Evolutionary conservation across 2,113 vertebrate genomes (phyloP).

Genomic region (Perccottus glenii): DNA sequence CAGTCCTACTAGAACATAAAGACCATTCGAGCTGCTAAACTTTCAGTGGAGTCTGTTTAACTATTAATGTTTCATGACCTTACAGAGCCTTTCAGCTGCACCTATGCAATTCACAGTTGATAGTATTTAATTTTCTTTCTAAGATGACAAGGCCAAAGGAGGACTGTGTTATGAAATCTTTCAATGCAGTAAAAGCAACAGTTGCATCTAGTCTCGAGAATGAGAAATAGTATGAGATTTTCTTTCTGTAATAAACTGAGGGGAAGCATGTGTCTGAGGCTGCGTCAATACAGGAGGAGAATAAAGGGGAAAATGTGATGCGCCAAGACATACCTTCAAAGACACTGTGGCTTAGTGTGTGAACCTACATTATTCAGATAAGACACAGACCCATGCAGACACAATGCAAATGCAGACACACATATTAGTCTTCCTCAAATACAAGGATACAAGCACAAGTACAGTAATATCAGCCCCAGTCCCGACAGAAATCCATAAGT

Average conservation of each 20-base stretch:
- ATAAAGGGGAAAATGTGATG: slow-evolving; percentile 17
- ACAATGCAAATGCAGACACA: background rate
- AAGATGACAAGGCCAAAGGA: slow-evolving; percentile 10
- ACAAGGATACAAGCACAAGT: background rate
- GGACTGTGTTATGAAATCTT: slow-evolving; percentile 24
- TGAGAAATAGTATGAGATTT: slow-evolving; percentile 6
- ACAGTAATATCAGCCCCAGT: background rate
- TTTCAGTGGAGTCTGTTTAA: slow-evolving; percentile 45
- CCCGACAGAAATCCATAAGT: background rate
- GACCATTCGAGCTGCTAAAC: slow-evolving; percentile 43
- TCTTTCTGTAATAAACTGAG: slow-evolving; percentile 30
- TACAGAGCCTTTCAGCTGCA: slow-evolving; percentile 26
- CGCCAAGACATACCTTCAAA: slow-evolving; percentile 2
- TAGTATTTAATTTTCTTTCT: slow-evolving; percentile 23
- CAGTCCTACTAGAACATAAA: slow-evolving; percentile 24
- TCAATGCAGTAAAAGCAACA: slow-evolving; percentile 4
- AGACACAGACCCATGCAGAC: background rate
- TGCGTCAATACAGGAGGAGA: slow-evolving; percentile 31
- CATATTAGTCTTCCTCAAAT: background rate
- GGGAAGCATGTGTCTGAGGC: slow-evolving; percentile 14
- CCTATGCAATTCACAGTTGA: slow-evolving; percentile 8
- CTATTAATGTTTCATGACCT: slow-evolving; percentile 52
- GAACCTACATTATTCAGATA: background rate
- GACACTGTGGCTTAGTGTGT: background rate
- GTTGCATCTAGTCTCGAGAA: slow-evolving; percentile 2